Percentiles rank a stretch among this genome's conserved stretches.
Conservation (phyloP, 2,113 vertebrate species). For the Rhinogobius similis region DNA sequence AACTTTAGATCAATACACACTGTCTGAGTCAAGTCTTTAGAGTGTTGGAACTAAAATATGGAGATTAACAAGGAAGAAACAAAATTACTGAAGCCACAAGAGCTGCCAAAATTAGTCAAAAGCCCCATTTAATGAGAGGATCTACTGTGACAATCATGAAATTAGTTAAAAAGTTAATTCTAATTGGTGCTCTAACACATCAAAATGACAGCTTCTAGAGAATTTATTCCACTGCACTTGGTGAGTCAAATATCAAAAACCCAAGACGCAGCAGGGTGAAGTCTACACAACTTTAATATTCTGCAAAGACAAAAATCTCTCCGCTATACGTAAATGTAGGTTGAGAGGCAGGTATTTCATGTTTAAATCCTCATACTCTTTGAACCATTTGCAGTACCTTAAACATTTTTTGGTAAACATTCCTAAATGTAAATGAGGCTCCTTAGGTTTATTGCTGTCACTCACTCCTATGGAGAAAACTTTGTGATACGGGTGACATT, state of each 20-base stretch:
- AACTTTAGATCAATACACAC: neutral
- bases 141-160: neutral
- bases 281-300: neutral
- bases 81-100: neutral
- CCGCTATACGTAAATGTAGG: too few relatives aligned
- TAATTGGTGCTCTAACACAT: neutral
- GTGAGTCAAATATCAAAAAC: neutral
- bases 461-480: neutral
- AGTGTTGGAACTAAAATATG: neutral
- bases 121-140: slow-evolving; percentile 1
- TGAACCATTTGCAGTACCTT: too few relatives aligned
- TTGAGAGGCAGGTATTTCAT: too few relatives aligned
- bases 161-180: neutral
- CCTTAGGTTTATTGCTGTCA: neutral
- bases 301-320: neutral
- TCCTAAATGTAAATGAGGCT: neutral
- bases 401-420: too few relatives aligned
- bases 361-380: too few relatives aligned
- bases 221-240: neutral
- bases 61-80: neutral
- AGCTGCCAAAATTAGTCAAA: slow-evolving; percentile 4
- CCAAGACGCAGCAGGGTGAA: neutral
- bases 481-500: neutral
- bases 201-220: neutral
- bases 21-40: neutral